A percentile compares a stretch with the other conserved stretches of the same genome.
phyloP scores from a whole-genome alignment of 2,113 vertebrate genomes.

The Corydoras maculifer region DNA sequence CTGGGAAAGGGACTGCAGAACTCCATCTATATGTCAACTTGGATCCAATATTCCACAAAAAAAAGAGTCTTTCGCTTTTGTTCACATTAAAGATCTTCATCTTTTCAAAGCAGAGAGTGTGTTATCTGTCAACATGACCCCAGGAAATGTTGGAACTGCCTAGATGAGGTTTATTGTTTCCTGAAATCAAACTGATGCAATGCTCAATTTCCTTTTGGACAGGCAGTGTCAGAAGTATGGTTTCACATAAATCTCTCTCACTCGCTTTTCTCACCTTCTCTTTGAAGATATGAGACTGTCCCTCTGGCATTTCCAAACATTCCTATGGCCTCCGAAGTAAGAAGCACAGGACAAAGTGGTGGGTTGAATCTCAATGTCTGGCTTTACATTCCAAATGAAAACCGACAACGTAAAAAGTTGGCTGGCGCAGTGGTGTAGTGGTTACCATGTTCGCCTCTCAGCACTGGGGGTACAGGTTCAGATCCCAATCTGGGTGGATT shows the following conservation, averaged over 20 bases:
- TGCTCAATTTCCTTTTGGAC: conserved; percentile 20
- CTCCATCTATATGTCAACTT: not conserved
- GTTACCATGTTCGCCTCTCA: too few relatives aligned
- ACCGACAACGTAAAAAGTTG: too few relatives aligned
- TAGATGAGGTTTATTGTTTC: conserved; percentile 17
- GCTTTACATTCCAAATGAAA: conserved; percentile 15
- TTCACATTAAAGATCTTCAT: conserved; percentile 10
- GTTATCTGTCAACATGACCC: conserved; percentile 3
- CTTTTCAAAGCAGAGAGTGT: not conserved
- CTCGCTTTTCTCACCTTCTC: not conserved
- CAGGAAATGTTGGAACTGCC: conserved; percentile 2
- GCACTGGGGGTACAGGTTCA: too few relatives aligned
- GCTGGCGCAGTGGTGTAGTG: too few relatives aligned
- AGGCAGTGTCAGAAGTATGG: conserved; percentile 1
- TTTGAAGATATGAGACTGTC: conserved; percentile 18
- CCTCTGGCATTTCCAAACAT: conserved; percentile 35
- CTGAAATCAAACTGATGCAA: conserved; percentile 22
- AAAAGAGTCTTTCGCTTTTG: not conserved
- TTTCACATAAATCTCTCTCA: not conserved
- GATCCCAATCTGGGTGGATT: too few relatives aligned
- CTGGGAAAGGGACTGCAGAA: not conserved
- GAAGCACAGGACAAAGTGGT: conserved; percentile 11
- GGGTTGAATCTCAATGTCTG: conserved; percentile 23
- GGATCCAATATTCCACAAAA: not conserved
- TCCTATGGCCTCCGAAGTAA: conserved; percentile 38